Percentiles rank a stretch among this genome's conserved stretches.
These are phyloP conservation scores for Temnothorax curvispinosus DNA, from an alignment of 1,140 invertebrate genomes.

Conservation along the genomic window DNA sequence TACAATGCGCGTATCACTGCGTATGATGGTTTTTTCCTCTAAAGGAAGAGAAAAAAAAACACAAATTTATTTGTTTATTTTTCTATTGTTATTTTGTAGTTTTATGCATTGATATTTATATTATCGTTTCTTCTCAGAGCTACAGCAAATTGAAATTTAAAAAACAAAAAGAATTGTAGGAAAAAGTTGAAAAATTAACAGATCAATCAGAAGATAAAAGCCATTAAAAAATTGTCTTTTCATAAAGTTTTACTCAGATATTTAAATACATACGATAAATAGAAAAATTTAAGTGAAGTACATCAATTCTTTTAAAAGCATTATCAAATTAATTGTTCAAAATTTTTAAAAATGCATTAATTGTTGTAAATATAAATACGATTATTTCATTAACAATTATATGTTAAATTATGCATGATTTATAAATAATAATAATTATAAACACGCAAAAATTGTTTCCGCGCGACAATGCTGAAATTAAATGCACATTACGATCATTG, in stretches of 20 bases:
- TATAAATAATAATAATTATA: constrained; percentile 1
- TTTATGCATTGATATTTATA: background rate
- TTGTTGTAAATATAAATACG: background rate
- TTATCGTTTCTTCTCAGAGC: background rate
- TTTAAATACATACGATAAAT: background rate
- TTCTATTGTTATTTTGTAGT: background rate
- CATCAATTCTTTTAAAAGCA: background rate
- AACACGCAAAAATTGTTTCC: background rate
- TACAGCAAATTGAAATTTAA: background rate
- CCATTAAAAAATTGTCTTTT: background rate
- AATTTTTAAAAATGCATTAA: background rate
- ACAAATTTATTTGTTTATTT: constrained; percentile 13
- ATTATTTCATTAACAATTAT: background rate
- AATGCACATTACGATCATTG: constrained; percentile 8
- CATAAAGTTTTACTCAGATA: background rate
- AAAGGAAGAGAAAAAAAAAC: background rate
- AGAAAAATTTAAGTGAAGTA: background rate
- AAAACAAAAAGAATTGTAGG: background rate
- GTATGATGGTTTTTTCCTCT: background rate
- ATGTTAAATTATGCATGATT: background rate
- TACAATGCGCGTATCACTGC: background rate
- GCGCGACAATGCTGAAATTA: background rate
- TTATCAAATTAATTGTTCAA: background rate
- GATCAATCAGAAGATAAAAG: background rate
- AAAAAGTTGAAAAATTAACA: background rate